Conservation (phyloP, 2,797 vertebrate genomes). For the Micromesistius poutassou region DNA sequence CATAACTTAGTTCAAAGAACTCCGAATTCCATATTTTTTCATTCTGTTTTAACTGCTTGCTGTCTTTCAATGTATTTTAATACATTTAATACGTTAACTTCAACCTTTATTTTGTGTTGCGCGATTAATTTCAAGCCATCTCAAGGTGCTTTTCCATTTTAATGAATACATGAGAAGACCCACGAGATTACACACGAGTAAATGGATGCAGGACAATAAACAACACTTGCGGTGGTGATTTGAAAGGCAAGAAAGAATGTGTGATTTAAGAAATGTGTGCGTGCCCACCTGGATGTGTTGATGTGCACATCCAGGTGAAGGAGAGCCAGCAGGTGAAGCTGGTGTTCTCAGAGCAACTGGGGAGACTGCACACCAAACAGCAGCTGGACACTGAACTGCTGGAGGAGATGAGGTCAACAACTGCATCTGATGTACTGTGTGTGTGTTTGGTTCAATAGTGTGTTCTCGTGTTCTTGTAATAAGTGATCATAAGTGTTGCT, state of each 20-base stretch:
- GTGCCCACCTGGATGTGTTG: too few relatives aligned
- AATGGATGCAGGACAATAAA: too few relatives aligned
- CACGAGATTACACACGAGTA: too few relatives aligned
- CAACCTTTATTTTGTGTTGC: background rate
- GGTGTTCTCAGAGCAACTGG: constrained; percentile 82
- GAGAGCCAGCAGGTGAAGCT: constrained; percentile 84
- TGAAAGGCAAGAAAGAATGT: too few relatives aligned
- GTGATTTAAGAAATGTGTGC: too few relatives aligned
- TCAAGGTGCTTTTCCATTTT: background rate
- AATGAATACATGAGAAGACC: too few relatives aligned
- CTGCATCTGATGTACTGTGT: background rate
- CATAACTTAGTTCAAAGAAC: background rate
- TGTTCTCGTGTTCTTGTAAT: background rate
- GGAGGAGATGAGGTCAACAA: constrained; percentile 83
- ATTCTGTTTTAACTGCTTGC: too few relatives aligned
- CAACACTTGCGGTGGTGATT: too few relatives aligned
- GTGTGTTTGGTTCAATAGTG: background rate
- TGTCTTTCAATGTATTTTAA: background rate
- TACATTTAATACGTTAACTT: too few relatives aligned
- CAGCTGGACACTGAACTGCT: constrained; percentile 83
- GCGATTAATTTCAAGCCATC: background rate
- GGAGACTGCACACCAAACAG: constrained; percentile 78
- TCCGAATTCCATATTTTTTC: too few relatives aligned
- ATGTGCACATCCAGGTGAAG: constrained; percentile 70
- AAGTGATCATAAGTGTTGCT: constrained; percentile 4